These are phyloP conservation scores for Callithrix jacchus DNA, from an alignment of 2,113 vertebrate genomes.

Conservation along the genomic window DNA sequence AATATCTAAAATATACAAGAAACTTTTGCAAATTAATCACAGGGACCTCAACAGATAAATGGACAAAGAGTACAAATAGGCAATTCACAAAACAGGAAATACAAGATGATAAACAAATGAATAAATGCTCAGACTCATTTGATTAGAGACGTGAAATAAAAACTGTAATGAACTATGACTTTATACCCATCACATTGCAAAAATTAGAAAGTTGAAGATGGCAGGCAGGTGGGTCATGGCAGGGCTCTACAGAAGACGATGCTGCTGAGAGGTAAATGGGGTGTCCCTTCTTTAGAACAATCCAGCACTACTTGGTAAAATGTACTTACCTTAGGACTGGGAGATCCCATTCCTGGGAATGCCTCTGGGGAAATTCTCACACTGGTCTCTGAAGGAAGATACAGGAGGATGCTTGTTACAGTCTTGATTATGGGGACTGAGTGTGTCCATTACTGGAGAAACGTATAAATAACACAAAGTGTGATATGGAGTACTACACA, in stretches of 20 bases:
- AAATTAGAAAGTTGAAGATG: not conserved
- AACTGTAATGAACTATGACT: not conserved
- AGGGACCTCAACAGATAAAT: not conserved
- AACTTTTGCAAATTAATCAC: not conserved
- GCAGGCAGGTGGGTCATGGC: not conserved
- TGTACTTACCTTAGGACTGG: not conserved
- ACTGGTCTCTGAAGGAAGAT: not conserved
- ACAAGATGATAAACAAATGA: not conserved
- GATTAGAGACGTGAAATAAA: not conserved
- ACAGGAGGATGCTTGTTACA: not conserved
- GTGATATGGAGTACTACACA: accelerated
- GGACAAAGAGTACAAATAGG: not conserved
- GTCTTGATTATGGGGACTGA: not conserved
- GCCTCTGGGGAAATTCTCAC: not conserved
- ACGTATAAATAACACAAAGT: not conserved
- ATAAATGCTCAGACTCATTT: not conserved
- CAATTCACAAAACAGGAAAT: not conserved
- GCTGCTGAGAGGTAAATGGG: not conserved
- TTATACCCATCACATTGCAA: not conserved
- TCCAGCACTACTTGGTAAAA: not conserved
- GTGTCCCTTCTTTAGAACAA: not conserved
- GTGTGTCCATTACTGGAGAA: not conserved
- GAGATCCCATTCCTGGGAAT: not conserved
- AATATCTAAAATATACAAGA: not conserved
- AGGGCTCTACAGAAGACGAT: not conserved